Evolutionary conservation across 2,797 vertebrate genomes (phyloP), one percentile per base, ranked within the genome.

Genomic region (Limosa lapponica): DNA sequence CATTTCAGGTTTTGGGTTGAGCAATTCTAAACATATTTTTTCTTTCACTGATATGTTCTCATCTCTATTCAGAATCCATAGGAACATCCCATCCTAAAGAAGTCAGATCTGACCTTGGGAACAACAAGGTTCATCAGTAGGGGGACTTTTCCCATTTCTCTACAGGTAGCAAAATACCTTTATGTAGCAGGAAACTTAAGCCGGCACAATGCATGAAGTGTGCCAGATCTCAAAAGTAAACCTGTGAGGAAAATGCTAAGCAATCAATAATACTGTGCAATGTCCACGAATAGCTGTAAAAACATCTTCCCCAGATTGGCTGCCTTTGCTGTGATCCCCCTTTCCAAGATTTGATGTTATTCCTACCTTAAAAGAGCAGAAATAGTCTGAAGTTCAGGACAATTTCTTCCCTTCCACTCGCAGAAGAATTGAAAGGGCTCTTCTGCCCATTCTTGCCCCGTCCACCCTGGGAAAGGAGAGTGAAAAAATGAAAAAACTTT

Each of bases 171-270:
- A 91, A 93, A 82, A 77, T 55, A 65, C 5, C 19, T 64, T 91
- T 58, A 81, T 28, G n/a, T 66, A 62, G 11, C n/a, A 78, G 32
- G 57, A 87, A 80, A 78, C 6, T 34, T 41, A 69, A 62, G 25
- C 13, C 1, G 10, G 10, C 0, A 0, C 51, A 51, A 82, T 46
- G 19, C 39, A 71, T 39, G 5, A 88, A 52, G 49, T n/a, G 22
- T 46, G 30, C 34, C 71, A 84, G 51, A 49, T 67, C 66, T 75
- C 81, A 87, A 32, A 90, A 69, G n/a, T 39, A 73, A 96, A 72
- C 16, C 16, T 66, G 30, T 51, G 51, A 85, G 55, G 59, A 87
- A 91, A 95, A 75, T 36, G 20, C 28, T 70, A 70, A 89, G 36
- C 64, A 92, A 92, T 70, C 64, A 58, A 39, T 75, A 72, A 78